A percentile compares a stretch with the other conserved stretches of the same genome.
phyloP scores from a whole-genome alignment of 2,888 invertebrate species.

The Alitta virens region DNA sequence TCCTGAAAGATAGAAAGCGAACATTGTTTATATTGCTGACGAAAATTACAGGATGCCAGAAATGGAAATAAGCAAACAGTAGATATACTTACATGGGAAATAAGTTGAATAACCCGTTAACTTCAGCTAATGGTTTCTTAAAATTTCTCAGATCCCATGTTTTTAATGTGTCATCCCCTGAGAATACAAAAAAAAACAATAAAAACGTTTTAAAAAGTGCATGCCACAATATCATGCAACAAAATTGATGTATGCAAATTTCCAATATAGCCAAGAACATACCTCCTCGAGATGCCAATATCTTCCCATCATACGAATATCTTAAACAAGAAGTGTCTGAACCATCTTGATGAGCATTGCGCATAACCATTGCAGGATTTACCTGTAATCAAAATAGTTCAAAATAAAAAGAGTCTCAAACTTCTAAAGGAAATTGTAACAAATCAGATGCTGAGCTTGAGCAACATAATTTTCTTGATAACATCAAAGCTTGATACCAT shows the following conservation, averaged over 20 bases:
- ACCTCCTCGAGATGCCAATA: conserved; percentile 76
- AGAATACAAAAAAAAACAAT: too few relatives aligned
- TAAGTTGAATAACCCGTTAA: conserved; percentile 72
- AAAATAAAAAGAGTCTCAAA: too few relatives aligned
- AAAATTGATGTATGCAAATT: too few relatives aligned
- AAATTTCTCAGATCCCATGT: conserved; percentile 88
- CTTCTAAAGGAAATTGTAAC: too few relatives aligned
- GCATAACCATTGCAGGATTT: conserved; percentile 72
- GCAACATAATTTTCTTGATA: too few relatives aligned
- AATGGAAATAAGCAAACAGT: neutral
- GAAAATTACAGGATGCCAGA: neutral
- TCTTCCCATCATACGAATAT: conserved; percentile 83
- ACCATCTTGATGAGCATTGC: conserved; percentile 70
- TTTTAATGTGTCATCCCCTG: conserved; percentile 87
- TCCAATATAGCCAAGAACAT: too few relatives aligned
- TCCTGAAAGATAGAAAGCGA: conserved; percentile 52
- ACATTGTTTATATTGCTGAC: neutral
- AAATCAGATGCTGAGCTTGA: too few relatives aligned
- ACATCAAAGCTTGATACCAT: too few relatives aligned
- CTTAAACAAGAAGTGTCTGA: conserved; percentile 79
- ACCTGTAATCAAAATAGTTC: conserved; percentile 59
- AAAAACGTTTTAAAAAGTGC: neutral
- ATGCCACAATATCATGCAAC: neutral
- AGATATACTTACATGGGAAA: conserved; percentile 63
- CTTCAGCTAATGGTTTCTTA: conserved; percentile 73